Percentiles rank a stretch among this genome's conserved stretches.
These are phyloP conservation scores for Tenualosa thibaudeaui DNA, from an alignment of 2,797 vertebrate genomes.

Conservation along the genomic window DNA sequence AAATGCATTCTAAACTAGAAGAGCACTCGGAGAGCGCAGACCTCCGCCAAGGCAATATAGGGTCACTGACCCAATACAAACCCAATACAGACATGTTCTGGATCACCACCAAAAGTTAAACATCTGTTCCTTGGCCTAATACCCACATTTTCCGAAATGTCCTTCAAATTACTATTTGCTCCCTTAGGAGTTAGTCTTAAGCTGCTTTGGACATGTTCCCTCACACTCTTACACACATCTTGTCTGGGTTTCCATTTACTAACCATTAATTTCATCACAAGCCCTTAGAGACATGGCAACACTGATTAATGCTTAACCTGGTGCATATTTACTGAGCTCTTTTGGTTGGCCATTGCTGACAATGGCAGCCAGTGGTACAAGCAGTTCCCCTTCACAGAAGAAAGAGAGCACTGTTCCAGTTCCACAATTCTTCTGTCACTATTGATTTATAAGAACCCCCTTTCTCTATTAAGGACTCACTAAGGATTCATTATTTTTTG, in stretches of 20 bases:
- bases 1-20: no score
- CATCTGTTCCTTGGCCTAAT: no score
- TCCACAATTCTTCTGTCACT: neutral
- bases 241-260: neutral
- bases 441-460: neutral
- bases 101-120: no score
- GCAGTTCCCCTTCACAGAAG: neutral
- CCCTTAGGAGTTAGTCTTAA: neutral
- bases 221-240: neutral
- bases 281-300: neutral
- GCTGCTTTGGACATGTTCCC: neutral
- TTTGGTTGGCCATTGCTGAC: constrained; percentile 6
- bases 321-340: neutral
- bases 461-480: neutral
- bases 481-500: neutral
- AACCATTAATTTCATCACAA: neutral
- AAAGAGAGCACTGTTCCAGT: neutral
- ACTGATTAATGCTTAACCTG: constrained; percentile 20
- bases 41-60: no score
- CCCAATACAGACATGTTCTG: no score
- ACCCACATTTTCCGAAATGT: no score
- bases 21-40: no score
- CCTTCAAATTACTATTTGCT: neutral
- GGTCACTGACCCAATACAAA: no score
- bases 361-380: neutral